Percentiles rank a stretch among this genome's conserved stretches.
These are phyloP conservation scores for Scytalopus superciliaris DNA, from an alignment of 2,113 vertebrate genomes.

Conservation along the genomic window DNA sequence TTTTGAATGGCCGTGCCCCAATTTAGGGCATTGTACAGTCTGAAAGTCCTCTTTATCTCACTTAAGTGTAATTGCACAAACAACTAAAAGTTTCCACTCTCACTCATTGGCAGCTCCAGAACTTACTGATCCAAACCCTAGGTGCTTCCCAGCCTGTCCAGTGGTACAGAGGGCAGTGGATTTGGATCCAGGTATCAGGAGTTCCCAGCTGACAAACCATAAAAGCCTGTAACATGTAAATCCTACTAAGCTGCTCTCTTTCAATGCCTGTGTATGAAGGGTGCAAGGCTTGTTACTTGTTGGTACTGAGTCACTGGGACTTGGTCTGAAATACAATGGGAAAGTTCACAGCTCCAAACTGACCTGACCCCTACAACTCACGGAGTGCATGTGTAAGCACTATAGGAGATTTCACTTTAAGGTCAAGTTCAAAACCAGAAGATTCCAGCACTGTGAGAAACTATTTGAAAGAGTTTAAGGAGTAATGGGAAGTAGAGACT, in stretches of 20 bases:
- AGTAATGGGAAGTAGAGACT: background rate
- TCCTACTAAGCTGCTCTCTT: background rate
- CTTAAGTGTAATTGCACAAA: background rate
- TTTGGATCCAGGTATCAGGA: background rate
- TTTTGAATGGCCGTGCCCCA: rapidly evolving
- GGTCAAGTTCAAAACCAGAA: background rate
- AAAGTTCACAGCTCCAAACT: background rate
- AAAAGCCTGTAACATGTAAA: background rate
- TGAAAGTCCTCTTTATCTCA: background rate
- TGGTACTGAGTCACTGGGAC: background rate
- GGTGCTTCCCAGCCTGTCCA: background rate
- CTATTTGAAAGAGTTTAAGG: background rate
- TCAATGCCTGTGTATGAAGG: background rate
- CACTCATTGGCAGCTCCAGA: background rate
- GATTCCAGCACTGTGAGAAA: background rate
- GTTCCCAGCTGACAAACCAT: background rate
- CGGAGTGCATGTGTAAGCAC: background rate
- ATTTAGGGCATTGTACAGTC: background rate
- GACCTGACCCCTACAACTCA: background rate
- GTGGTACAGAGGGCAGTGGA: rapidly evolving
- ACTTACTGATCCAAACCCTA: background rate
- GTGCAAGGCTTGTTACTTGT: background rate
- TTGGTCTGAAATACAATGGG: background rate
- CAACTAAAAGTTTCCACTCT: background rate
- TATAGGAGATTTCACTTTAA: background rate